phyloP scores from a whole-genome alignment of 1,140 invertebrate genomes.

The Drosophila albomicans region DNA sequence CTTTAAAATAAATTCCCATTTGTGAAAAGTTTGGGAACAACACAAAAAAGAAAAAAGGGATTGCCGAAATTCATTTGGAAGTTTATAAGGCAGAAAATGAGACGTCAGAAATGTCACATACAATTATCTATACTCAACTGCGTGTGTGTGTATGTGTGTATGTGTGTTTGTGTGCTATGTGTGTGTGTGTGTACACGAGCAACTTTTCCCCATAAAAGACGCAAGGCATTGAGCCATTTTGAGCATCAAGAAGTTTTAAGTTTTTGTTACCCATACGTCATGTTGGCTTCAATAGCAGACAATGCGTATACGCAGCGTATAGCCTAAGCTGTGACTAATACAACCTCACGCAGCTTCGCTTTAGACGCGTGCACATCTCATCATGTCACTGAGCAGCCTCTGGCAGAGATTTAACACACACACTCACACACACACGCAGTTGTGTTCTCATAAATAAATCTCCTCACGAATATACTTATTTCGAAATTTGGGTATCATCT shows the following conservation, averaged over 20 bases:
- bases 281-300: slow-evolving; percentile 47
- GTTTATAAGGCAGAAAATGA: slow-evolving; percentile 78
- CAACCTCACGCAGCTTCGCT: slow-evolving; percentile 6
- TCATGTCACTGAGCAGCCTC: slow-evolving; percentile 4
- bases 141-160: neutral
- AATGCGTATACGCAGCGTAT: neutral
- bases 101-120: slow-evolving; percentile 71
- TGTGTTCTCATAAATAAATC: neutral
- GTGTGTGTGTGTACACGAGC: neutral
- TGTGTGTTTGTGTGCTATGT: neutral
- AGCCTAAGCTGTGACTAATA: slow-evolving; percentile 41
- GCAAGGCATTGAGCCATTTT: slow-evolving; percentile 34
- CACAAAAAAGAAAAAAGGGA: slow-evolving; percentile 40
- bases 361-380: neutral
- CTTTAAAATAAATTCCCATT: slow-evolving; percentile 75
- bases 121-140: slow-evolving; percentile 37
- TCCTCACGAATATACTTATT: slow-evolving; percentile 3
- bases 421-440: neutral
- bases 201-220: slow-evolving; percentile 36
- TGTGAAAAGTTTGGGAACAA: slow-evolving; percentile 25
- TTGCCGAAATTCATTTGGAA: slow-evolving; percentile 52
- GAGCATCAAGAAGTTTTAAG: slow-evolving; percentile 53
- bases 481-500: slow-evolving; percentile 1
- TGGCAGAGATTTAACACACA: slow-evolving; percentile 18
- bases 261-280: slow-evolving; percentile 61